Conservation (phyloP, 2,888 invertebrate species). For the Cerceris ruficornis region DNA sequence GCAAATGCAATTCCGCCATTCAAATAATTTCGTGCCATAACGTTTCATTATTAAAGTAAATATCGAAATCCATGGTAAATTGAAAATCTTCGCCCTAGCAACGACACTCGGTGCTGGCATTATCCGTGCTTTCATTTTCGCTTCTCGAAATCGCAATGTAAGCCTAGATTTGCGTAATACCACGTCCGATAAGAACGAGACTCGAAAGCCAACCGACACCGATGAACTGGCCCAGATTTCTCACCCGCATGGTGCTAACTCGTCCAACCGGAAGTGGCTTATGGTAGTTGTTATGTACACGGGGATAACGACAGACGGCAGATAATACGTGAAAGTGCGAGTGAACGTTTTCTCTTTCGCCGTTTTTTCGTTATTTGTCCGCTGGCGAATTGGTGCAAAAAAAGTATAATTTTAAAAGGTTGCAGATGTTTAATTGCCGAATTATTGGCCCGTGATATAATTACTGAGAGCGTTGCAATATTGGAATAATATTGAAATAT, state of each 20-base stretch:
- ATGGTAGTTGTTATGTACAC: slow-evolving; percentile 37
- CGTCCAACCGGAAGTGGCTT: slow-evolving; percentile 67
- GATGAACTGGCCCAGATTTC: slow-evolving; percentile 71
- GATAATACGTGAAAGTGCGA: slow-evolving; percentile 75
- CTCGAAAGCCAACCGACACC: slow-evolving; percentile 54
- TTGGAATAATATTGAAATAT: background rate
- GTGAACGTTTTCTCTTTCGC: slow-evolving; percentile 59
- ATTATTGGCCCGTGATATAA: too few relatives aligned
- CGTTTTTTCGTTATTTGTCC: slow-evolving; percentile 2
- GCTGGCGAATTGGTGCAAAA: background rate
- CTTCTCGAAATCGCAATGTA: slow-evolving; percentile 53
- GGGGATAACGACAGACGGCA: slow-evolving; percentile 59
- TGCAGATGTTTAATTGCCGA: background rate
- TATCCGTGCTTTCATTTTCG: slow-evolving; percentile 50
- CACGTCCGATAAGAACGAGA: slow-evolving; percentile 58
- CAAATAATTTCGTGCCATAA: too few relatives aligned
- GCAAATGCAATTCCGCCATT: too few relatives aligned
- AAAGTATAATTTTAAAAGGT: background rate
- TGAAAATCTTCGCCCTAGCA: too few relatives aligned
- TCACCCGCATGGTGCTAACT: slow-evolving; percentile 70
- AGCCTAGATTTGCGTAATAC: slow-evolving; percentile 61
- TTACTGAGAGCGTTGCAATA: background rate
- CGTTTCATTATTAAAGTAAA: too few relatives aligned
- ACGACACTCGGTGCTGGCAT: background rate
- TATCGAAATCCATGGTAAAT: too few relatives aligned